Evolutionary conservation across 2,888 invertebrate genomes (phyloP).

Genomic region (Acleris holmiana): DNA sequence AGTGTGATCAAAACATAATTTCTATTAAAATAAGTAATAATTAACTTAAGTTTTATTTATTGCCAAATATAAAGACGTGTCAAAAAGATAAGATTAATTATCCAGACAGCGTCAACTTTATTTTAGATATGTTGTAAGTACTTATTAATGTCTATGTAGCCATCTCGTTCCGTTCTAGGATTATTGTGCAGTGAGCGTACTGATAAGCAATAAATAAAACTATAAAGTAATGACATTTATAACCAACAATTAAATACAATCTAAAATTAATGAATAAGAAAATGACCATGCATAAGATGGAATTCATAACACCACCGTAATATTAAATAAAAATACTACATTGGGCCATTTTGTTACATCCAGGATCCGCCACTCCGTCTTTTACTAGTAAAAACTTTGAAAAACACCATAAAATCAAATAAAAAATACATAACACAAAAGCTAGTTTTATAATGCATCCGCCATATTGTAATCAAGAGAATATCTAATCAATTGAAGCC

Average conservation of each 20-base stretch:
- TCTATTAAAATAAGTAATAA: constrained; percentile 5
- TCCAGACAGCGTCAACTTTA: constrained; percentile 17
- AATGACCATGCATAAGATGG: neutral
- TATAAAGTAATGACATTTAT: neutral
- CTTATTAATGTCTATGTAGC: constrained; percentile 30
- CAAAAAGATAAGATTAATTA: too few relatives aligned
- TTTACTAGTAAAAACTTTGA: too few relatives aligned
- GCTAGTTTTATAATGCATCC: too few relatives aligned
- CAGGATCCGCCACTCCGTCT: neutral
- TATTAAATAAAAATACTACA: neutral
- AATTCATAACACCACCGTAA: neutral
- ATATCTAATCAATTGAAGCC: too few relatives aligned
- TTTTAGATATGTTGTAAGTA: constrained; percentile 39
- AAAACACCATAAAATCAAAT: too few relatives aligned
- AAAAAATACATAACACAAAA: too few relatives aligned
- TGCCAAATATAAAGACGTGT: constrained; percentile 17
- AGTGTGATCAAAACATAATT: constrained; percentile 17
- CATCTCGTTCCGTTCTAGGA: constrained; percentile 7
- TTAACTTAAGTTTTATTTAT: constrained; percentile 23
- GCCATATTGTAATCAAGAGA: too few relatives aligned
- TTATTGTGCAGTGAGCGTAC: constrained; percentile 18
- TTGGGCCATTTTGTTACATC: neutral
- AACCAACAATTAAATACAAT: constrained; percentile 16
- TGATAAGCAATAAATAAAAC: constrained; percentile 39
- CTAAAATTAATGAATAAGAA: constrained; percentile 1